These are phyloP conservation scores for Shinisaurus crocodilurus DNA, from an alignment of 2,113 vertebrate genomes.

Conservation along the genomic window DNA sequence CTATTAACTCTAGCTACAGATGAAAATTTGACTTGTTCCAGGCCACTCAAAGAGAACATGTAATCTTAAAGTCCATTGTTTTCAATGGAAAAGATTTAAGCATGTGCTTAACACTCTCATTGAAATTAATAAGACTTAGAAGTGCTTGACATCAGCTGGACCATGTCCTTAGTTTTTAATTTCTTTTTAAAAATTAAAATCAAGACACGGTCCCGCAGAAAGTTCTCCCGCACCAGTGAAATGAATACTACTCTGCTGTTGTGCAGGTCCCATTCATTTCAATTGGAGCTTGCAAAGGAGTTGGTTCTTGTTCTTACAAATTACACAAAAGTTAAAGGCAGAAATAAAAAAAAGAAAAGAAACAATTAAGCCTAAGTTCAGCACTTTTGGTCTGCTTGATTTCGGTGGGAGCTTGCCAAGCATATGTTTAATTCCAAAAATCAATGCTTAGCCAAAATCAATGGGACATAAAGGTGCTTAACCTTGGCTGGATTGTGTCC, in stretches of 20 bases:
- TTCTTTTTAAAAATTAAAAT: neutral
- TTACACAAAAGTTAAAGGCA: neutral
- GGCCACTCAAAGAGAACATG: neutral
- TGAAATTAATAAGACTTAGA: neutral
- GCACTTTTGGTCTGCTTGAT: neutral
- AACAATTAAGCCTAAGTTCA: neutral
- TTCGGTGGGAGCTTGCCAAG: neutral
- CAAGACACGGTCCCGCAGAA: neutral
- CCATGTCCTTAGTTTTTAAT: neutral
- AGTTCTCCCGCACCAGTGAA: neutral
- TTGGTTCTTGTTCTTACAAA: neutral
- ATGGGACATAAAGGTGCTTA: neutral
- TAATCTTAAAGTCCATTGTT: neutral
- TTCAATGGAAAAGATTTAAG: neutral
- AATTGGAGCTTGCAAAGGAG: too few relatives aligned
- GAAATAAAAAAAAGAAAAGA: neutral
- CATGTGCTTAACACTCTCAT: neutral
- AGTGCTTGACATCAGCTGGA: neutral
- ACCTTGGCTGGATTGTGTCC: neutral
- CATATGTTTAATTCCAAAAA: neutral
- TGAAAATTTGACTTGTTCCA: neutral
- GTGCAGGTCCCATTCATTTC: neutral
- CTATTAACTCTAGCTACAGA: neutral
- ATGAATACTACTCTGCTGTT: neutral
- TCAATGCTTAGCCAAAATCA: neutral